Base-by-base conservation (phyloP, 2,888 invertebrate genomes). In the Cepaea hortensis region DNA sequence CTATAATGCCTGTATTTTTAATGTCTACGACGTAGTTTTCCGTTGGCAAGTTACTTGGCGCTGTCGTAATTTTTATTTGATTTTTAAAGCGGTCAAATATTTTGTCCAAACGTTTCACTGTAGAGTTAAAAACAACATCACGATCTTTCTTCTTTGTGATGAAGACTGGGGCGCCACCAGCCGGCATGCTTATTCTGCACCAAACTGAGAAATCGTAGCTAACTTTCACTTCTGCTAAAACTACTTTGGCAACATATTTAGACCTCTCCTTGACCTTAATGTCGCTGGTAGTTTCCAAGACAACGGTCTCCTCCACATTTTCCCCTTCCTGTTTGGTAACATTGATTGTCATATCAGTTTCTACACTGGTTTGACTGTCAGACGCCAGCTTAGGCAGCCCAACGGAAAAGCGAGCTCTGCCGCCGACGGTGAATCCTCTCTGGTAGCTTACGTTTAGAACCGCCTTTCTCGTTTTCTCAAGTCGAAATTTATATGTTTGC, bases 401-500 rank as follows among this genome's bases (percentile, higher is more conserved):
- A 3, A 89, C 73, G 9, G 75, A 82, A 50, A 89, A 85, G 11
- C 86, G 81, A 18, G 87, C 88, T 76, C 87, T 88, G 1, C 88
- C 88, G 0, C 88, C 88, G 0, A 89, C 62, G 3, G 88, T 87
- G 84, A 88, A 89, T 0, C 89, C 89, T 77, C 84, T 86, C 82
- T 88, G 89, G 20, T 88, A 85, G 5, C 87, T 88, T n/a, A 88
- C 89, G 70, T 50, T 83, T 20, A 89, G 75, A 2, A 87, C 61
- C 0, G 89, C 88, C 7, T 87, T 88, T n/a, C 89, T 75, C 1
- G 89, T 88, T 72, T 87, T 88, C 83, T 89, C 88, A 50, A 89
- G 84, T 23, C 88, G 87, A 83, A 89, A 89, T 81, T 87, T 88
- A 85, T 88, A 89, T 0, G 88, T 89, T 83, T 89, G 89, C 15